Evolutionary conservation across 2,797 vertebrate species (phyloP), one percentile per base, ranked within the genome.

Genomic region (Trachops cirrhosus): DNA sequence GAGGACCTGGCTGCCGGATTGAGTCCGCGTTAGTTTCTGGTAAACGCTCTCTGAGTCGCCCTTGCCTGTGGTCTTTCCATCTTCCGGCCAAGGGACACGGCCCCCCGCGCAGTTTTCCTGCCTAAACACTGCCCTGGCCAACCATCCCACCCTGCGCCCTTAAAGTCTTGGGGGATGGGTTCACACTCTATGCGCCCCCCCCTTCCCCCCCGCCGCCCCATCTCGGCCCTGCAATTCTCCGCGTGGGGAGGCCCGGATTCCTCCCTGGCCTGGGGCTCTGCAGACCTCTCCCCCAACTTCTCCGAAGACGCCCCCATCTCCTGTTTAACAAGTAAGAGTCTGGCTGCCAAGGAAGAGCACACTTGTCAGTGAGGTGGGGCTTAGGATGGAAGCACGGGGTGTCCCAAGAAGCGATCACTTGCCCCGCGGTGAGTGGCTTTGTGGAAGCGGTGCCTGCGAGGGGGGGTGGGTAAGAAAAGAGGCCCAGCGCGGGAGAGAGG

Each of bases 181-280:
- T 26, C 75, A 16, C 16, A 26, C 50, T 9, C 50, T 64, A 29
- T 10, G 41, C 16, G 2, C 48, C 12, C 46, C 9, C 64, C 41
- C 44, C 12, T 2, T 46, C 41, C 62, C 8, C 3, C 41, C 5
- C 62, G 29, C 62, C 11, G 5, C 29, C 52, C 39, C 39, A 71
- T 34, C 34, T 4, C 22, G 10, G 64, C 6, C 50, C 3, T 18
- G 21, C 64, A 24, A 4, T 29, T 22, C 22, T 54, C 14, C 26
- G 39, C 57, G 32, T 6, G 0, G 0, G 0, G 39, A 19, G 37
- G 9, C 14, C 32, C 32, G 6, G 16, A 1, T 16, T 44, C 19
- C 4, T 6, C 46, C 37, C 37, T 14, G 32, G 22, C 21, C 37
- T 3, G 50, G 39, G 32, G 1, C 8, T 21, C 34, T 46, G 57